phyloP scores from a whole-genome alignment of 2,113 vertebrate species.

The Pteropus alecto region DNA sequence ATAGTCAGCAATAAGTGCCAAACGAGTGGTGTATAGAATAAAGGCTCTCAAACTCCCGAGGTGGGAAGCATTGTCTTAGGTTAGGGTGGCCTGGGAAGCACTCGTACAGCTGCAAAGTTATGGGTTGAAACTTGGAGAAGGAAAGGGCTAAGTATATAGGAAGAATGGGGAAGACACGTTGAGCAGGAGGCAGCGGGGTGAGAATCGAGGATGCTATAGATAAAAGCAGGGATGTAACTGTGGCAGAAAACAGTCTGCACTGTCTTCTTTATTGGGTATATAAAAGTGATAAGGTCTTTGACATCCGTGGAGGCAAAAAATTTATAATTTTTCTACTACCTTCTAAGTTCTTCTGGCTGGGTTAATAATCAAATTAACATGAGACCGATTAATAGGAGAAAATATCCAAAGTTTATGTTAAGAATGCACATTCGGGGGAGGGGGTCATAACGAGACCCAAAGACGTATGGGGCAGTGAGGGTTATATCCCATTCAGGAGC shows the following conservation, averaged over 20 bases:
- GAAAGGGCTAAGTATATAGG: neutral
- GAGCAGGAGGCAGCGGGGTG: neutral
- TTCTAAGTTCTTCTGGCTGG: neutral
- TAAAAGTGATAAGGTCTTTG: neutral
- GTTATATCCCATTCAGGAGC: neutral
- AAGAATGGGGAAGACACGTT: neutral
- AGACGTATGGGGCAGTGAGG: neutral
- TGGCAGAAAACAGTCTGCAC: neutral
- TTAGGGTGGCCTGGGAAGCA: neutral
- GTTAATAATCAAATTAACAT: neutral
- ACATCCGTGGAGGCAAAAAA: neutral
- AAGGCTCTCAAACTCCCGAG: neutral
- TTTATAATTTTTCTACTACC: neutral
- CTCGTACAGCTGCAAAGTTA: neutral
- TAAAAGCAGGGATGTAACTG: neutral
- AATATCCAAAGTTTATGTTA: neutral
- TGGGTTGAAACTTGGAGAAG: neutral
- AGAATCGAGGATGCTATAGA: neutral
- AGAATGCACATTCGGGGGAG: too few relatives aligned
- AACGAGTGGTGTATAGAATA: neutral
- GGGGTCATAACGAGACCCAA: neutral
- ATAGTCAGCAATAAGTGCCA: conserved; percentile 20
- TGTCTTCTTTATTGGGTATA: neutral
- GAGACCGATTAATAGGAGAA: neutral
- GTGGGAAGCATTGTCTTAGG: neutral